phyloP scores from a whole-genome alignment of 2,797 vertebrate species.

The Trachops cirrhosus region DNA sequence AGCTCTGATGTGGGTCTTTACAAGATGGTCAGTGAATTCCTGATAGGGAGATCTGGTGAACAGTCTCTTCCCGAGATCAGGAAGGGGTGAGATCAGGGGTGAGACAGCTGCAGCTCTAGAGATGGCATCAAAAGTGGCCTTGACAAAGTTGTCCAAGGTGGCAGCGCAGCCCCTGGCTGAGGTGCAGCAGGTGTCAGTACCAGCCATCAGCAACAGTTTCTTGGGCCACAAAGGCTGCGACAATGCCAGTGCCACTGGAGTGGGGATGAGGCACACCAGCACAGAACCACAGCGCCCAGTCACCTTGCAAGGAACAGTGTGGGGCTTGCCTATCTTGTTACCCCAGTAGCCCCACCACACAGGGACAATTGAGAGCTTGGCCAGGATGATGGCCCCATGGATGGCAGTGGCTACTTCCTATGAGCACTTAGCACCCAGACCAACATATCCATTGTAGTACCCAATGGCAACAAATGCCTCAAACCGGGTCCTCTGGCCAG shows the following conservation, averaged over 20 bases:
- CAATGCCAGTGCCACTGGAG: not conserved
- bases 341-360: not conserved
- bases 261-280: no score
- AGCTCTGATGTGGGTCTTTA: not conserved
- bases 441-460: not conserved
- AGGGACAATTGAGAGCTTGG: not conserved
- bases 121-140: not conserved
- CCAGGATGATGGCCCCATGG: not conserved
- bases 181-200: not conserved
- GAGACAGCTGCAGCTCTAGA: not conserved
- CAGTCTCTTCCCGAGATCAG: not conserved
- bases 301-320: not conserved
- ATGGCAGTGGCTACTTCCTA: no score
- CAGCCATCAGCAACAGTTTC: not conserved
- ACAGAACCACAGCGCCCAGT: not conserved
- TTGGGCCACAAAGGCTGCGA: not conserved
- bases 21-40: not conserved
- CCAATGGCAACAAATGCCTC: not conserved
- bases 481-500: not conserved
- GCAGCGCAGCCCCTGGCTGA: not conserved
- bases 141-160: not conserved
- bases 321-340: not conserved
- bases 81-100: not conserved
- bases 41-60: not conserved
- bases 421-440: no score